A percentile compares a stretch with the other conserved stretches of the same genome.
phyloP scores from a whole-genome alignment of 2,888 invertebrate species.

The Podabrus alpinus region DNA sequence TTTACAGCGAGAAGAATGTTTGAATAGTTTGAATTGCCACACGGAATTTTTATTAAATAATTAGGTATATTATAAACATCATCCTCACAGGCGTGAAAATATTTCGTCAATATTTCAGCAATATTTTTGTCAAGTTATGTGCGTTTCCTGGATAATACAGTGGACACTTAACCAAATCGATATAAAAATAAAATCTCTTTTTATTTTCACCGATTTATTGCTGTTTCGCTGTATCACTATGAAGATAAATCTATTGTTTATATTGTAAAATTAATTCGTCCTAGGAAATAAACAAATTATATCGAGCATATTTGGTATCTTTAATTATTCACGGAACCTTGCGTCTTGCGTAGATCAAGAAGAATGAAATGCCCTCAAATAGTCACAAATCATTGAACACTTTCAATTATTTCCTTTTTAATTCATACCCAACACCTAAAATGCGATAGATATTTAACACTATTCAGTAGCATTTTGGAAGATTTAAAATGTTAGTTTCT shows the following conservation, averaged over 20 bases:
- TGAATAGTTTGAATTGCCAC: background rate
- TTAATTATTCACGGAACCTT: background rate
- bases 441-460: background rate
- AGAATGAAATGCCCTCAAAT: background rate
- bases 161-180: background rate
- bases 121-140: background rate
- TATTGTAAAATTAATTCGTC: background rate
- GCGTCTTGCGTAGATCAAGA: background rate
- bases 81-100: background rate
- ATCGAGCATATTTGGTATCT: background rate
- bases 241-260: too few relatives aligned
- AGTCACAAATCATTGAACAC: slow-evolving; percentile 1
- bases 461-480: background rate
- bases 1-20: background rate
- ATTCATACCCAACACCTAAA: background rate
- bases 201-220: too few relatives aligned
- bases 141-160: background rate
- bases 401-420: slow-evolving; percentile 4
- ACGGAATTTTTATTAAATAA: background rate
- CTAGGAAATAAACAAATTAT: background rate
- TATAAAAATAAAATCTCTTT: background rate
- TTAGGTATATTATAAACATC: background rate
- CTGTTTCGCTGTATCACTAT: too few relatives aligned
- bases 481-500: background rate
- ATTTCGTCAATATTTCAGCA: background rate